Evolutionary conservation across 2,888 invertebrate species (phyloP).

Genomic region (Athalia cordata): DNA sequence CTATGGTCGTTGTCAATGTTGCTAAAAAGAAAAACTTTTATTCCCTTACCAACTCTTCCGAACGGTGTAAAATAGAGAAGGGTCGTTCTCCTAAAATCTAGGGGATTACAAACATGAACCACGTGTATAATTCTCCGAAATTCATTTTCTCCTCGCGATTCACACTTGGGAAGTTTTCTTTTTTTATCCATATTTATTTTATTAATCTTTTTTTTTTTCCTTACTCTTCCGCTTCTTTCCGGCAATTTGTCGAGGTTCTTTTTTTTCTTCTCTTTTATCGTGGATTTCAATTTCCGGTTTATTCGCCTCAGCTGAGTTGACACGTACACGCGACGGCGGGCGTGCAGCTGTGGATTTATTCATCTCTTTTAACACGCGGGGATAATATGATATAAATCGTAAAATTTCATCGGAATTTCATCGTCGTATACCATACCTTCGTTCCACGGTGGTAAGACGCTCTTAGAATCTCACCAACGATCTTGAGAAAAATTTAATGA

Average conservation of each 20-base stretch:
- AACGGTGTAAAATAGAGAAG: not conserved
- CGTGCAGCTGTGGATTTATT: not conserved
- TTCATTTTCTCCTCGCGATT: too few relatives aligned
- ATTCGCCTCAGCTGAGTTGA: not conserved
- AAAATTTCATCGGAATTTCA: not conserved
- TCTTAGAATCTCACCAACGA: not conserved
- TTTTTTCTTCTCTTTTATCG: constrained; percentile 24
- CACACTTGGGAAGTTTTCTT: not conserved
- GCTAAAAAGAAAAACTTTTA: not conserved
- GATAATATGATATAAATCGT: not conserved
- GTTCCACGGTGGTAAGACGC: not conserved
- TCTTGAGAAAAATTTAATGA: not conserved
- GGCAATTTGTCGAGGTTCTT: constrained; percentile 25
- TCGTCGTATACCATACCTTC: too few relatives aligned
- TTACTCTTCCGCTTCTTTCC: not conserved
- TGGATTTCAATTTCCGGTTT: constrained; percentile 14
- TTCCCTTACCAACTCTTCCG: too few relatives aligned
- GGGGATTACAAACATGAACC: too few relatives aligned
- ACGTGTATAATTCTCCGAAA: too few relatives aligned
- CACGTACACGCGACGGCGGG: not conserved
- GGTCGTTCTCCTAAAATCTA: not conserved
- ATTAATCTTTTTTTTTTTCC: not conserved
- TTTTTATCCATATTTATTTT: too few relatives aligned
- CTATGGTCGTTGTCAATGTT: not conserved
- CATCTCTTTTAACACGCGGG: not conserved